phyloP scores from a whole-genome alignment of 2,113 vertebrate genomes.

The Ceratotherium simum region DNA sequence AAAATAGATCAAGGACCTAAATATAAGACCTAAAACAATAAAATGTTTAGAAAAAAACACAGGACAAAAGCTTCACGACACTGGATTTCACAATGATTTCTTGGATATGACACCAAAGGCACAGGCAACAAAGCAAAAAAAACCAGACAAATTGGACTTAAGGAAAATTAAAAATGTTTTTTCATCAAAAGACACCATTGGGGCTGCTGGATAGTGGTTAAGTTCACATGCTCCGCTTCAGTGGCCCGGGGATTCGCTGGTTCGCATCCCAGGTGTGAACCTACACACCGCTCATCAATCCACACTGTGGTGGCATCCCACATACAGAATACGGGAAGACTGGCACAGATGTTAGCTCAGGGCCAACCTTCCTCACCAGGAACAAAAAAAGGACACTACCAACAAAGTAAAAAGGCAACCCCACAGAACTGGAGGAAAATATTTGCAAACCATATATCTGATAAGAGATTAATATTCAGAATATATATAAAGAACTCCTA shows the following conservation, averaged over 20 bases:
- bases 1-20: neutral
- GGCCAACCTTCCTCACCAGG: no score
- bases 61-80: neutral
- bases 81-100: neutral
- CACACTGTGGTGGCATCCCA: no score
- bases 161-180: neutral
- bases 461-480: neutral
- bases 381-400: neutral
- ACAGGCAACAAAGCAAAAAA: neutral
- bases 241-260: no score
- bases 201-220: no score
- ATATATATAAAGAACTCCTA: neutral
- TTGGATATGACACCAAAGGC: neutral
- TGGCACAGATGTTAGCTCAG: no score
- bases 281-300: no score
- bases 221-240: no score
- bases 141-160: neutral
- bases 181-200: neutral
- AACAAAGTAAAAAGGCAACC: conserved; percentile 17
- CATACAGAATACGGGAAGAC: no score
- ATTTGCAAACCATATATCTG: neutral
- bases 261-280: no score
- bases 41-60: neutral
- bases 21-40: neutral
- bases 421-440: neutral